These are phyloP conservation scores for Archivesica marissinica DNA, from an alignment of 1,140 invertebrate species.

Conservation along the genomic window DNA sequence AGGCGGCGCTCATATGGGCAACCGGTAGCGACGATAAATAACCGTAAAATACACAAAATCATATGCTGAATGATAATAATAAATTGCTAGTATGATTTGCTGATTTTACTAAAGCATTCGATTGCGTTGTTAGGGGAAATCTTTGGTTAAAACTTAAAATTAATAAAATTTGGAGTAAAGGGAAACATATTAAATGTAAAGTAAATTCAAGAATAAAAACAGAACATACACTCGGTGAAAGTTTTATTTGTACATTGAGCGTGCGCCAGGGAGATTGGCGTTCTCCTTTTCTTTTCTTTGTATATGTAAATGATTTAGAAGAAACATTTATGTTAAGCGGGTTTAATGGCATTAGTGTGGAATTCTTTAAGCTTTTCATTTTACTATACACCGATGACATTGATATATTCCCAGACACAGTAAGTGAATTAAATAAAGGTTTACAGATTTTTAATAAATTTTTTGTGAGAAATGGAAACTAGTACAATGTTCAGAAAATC, in stretches of 20 bases:
- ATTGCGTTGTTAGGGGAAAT: slow-evolving; percentile 19
- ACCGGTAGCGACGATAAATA: too few species aligned
- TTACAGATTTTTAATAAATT: background rate
- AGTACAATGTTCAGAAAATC: slow-evolving; percentile 40
- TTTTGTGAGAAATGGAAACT: slow-evolving; percentile 54
- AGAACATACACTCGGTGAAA: background rate
- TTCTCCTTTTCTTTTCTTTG: slow-evolving; percentile 46
- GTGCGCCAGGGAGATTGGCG: slow-evolving; percentile 48
- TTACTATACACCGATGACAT: slow-evolving; percentile 61
- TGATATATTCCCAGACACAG: slow-evolving; percentile 35
- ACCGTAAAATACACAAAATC: too few species aligned
- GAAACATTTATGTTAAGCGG: background rate
- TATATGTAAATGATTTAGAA: slow-evolving; percentile 55
- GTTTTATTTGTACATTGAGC: slow-evolving; percentile 4
- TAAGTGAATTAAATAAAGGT: slow-evolving; percentile 15
- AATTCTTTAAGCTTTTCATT: slow-evolving; percentile 35
- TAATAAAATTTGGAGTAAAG: background rate
- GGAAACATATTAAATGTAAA: slow-evolving; percentile 19
- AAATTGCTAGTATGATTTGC: slow-evolving; percentile 58
- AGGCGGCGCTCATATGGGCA: too few species aligned
- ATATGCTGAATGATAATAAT: slow-evolving; percentile 44
- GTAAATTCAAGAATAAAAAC: slow-evolving; percentile 2
- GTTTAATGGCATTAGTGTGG: slow-evolving; percentile 34
- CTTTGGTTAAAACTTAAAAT: slow-evolving; percentile 55
- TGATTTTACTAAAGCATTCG: slow-evolving; percentile 70